Base-by-base conservation (phyloP, 2,113 vertebrate genomes). In the Eolophus roseicapilla region DNA sequence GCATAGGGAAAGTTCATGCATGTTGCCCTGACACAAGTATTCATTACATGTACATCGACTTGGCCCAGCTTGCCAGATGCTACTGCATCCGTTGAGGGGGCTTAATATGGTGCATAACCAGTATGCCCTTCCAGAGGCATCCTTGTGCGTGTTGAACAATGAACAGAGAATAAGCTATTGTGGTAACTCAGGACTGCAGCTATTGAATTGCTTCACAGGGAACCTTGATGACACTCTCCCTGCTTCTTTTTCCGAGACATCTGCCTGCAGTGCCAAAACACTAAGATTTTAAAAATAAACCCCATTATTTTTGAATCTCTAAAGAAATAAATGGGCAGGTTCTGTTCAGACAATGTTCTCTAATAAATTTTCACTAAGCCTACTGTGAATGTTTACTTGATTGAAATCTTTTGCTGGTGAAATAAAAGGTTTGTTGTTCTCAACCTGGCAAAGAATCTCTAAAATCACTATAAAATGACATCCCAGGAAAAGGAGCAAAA, bases 81-180 rank as follows among this genome's bases (percentile, higher is more conserved):
- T 77, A 10, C 35, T 27, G 27, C 3, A 3, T 50, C 35, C 65
- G 24, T 37, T 62, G 35, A 35, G 18, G 11, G 17, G 15, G 13
- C 35, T 50, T 64, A 27, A 43, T 21, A 13, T 24, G 25, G 69
- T 53, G 37, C n/a, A 18, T 37, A 44, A 71, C 25, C 24, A 44
- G 13, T 12, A 47, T 16, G 39, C 67, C 35, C 68, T 70, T 80
- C 35, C 50, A 46, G 50, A 55, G 14, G 55, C 33, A 43, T 70
- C 35, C 41, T 7, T 69, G 43, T 46, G 20, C 0, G 0, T 31
- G 17, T 37, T 64, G 52, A 73, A 73, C 0, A 3, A 35, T 39
- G 53, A 82, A 68, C 17, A 65, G 41, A 60, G 47, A 68, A 73
- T 27, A 57, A 47, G 20, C 44, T 50, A 6, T 5, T 78, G 53